These are phyloP conservation scores for Nyctereutes procyonoides DNA, from an alignment of 2,113 vertebrate species.

Conservation along the genomic window DNA sequence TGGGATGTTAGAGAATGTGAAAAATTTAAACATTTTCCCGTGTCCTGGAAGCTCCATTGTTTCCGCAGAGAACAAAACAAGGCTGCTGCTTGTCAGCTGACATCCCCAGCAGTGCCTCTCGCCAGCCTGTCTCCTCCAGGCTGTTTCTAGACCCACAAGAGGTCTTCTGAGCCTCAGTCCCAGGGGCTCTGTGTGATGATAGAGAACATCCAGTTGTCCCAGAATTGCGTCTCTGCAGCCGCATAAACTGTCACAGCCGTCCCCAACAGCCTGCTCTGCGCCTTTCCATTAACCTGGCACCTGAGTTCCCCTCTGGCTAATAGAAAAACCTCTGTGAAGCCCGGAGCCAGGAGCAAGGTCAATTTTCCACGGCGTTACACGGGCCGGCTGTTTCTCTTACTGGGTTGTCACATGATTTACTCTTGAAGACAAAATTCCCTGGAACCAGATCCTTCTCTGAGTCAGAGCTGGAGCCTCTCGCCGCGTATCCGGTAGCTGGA, in stretches of 20 bases:
- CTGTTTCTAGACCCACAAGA: neutral
- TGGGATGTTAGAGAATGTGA: neutral
- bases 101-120: neutral
- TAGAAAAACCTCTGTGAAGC: neutral
- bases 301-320: neutral
- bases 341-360: neutral
- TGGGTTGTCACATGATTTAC: neutral
- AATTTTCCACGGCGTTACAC: neutral
- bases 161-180: neutral
- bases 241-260: fast-evolving
- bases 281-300: neutral
- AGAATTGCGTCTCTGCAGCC: fast-evolving
- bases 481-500: neutral
- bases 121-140: neutral
- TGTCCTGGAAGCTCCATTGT: neutral
- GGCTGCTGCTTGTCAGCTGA: neutral
- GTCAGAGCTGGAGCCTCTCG: slow-evolving; percentile 51
- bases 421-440: slow-evolving; percentile 64
- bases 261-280: fast-evolving
- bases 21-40: neutral
- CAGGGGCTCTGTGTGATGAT: neutral
- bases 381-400: neutral
- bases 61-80: neutral
- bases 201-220: neutral
- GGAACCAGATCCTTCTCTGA: slow-evolving; percentile 73